A percentile compares a stretch with the other conserved stretches of the same genome.
Evolutionary conservation across 2,888 invertebrate species (phyloP).

Genomic region (Dicyrtoma fusca): DNA sequence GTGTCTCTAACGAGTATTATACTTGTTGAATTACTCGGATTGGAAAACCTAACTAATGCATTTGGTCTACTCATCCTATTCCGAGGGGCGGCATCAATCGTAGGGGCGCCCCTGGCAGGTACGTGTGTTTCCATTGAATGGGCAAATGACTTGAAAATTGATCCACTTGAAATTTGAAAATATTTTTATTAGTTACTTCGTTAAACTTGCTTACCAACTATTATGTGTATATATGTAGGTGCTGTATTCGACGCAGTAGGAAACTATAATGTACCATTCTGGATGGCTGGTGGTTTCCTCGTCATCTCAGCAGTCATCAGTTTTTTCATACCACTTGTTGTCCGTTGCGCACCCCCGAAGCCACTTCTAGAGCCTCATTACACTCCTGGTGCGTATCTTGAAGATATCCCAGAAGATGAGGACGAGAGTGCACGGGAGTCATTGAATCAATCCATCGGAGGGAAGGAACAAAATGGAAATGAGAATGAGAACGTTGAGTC

Average conservation of each 20-base stretch:
- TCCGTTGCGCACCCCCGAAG: conserved; percentile 52
- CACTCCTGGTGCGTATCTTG: conserved; percentile 44
- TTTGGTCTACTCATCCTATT: conserved; percentile 95
- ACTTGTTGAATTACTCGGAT: conserved; percentile 90
- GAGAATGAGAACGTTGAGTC: conserved; percentile 47
- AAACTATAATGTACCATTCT: conserved; percentile 87
- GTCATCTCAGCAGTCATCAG: conserved; percentile 81
- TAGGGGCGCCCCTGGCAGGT: conserved; percentile 66
- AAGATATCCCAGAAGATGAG: conserved; percentile 55
- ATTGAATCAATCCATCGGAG: conserved; percentile 13
- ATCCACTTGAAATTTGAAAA: neutral
- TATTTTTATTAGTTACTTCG: no score
- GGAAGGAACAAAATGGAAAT: conserved; percentile 4
- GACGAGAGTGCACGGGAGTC: conserved; percentile 19
- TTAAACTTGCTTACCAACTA: no score
- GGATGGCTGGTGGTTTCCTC: conserved; percentile 87
- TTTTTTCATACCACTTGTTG: conserved; percentile 59
- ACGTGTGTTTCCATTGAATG: neutral
- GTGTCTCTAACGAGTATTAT: conserved; percentile 98
- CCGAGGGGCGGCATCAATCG: conserved; percentile 90
- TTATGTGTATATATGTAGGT: no score
- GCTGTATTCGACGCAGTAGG: conserved; percentile 84
- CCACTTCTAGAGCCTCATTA: conserved; percentile 47
- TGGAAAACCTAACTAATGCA: conserved; percentile 95
- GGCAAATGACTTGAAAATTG: neutral